These are phyloP conservation scores for Automeris io DNA, from an alignment of 2,888 invertebrate species.

Conservation along the genomic window DNA sequence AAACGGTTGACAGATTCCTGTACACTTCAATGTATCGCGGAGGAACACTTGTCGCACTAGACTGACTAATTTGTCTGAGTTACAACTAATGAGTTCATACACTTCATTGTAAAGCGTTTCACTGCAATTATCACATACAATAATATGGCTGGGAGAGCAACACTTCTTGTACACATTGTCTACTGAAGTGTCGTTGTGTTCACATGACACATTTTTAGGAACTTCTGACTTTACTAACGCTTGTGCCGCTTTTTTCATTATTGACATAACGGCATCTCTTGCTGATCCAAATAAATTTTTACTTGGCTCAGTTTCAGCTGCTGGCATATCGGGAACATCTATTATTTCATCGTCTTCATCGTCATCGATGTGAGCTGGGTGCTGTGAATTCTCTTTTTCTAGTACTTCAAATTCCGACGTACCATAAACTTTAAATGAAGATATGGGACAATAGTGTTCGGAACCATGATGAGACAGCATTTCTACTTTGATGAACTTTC, in stretches of 20 bases:
- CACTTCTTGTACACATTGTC: slow-evolving; percentile 73
- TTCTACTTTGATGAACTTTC: slow-evolving; percentile 94
- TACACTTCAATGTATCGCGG: slow-evolving; percentile 77
- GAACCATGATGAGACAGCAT: slow-evolving; percentile 95
- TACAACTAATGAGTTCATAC: slow-evolving; percentile 85
- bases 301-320: slow-evolving; percentile 69
- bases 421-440: slow-evolving; percentile 95
- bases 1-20: slow-evolving; percentile 77
- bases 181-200: slow-evolving; percentile 61
- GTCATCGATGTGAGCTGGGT: slow-evolving; percentile 79
- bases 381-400: slow-evolving; percentile 86
- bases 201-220: slow-evolving; percentile 77
- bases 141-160: slow-evolving; percentile 83
- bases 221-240: slow-evolving; percentile 85
- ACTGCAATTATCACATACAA: slow-evolving; percentile 86
- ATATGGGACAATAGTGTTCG: slow-evolving; percentile 98
- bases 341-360: slow-evolving; percentile 82
- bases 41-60: slow-evolving; percentile 80
- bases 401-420: slow-evolving; percentile 94
- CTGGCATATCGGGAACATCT: slow-evolving; percentile 70
- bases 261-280: slow-evolving; percentile 92
- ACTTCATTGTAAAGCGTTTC: slow-evolving; percentile 83
- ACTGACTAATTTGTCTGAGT: slow-evolving; percentile 75
- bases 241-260: slow-evolving; percentile 94
- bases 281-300: slow-evolving; percentile 91